These are phyloP conservation scores for Caiman crocodilus DNA, from an alignment of 2,797 vertebrate genomes.

Conservation along the genomic window DNA sequence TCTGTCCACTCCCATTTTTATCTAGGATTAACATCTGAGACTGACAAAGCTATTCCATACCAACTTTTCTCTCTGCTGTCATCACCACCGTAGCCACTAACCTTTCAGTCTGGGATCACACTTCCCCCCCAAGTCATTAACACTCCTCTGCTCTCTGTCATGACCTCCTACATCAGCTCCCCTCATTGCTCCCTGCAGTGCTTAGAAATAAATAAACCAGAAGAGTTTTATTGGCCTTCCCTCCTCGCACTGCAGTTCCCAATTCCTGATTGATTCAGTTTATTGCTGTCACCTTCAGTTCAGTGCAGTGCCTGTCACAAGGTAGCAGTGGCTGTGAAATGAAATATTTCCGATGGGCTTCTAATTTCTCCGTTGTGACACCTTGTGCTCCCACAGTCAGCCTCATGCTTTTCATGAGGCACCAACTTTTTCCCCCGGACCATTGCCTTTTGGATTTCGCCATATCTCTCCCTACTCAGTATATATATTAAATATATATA, in stretches of 20 bases:
- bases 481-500: background rate
- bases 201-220: background rate
- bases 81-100: background rate
- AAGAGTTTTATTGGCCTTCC: background rate
- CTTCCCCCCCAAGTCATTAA: background rate
- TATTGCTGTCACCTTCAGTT: background rate
- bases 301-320: background rate
- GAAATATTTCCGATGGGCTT: background rate
- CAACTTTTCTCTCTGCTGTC: background rate
- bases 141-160: conserved; percentile 20
- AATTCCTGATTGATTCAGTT: background rate
- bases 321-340: background rate
- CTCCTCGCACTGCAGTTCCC: background rate
- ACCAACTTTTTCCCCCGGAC: background rate
- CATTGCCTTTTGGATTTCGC: background rate
- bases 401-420: background rate
- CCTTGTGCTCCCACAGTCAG: background rate
- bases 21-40: background rate
- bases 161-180: background rate
- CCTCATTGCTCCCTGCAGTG: background rate
- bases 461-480: background rate
- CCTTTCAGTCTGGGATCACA: background rate
- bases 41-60: background rate
- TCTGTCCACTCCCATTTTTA: too few relatives aligned
- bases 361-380: background rate